Evolutionary conservation across 2,113 vertebrate genomes (phyloP).

Genomic region (Brachypodius melanocephalos): DNA sequence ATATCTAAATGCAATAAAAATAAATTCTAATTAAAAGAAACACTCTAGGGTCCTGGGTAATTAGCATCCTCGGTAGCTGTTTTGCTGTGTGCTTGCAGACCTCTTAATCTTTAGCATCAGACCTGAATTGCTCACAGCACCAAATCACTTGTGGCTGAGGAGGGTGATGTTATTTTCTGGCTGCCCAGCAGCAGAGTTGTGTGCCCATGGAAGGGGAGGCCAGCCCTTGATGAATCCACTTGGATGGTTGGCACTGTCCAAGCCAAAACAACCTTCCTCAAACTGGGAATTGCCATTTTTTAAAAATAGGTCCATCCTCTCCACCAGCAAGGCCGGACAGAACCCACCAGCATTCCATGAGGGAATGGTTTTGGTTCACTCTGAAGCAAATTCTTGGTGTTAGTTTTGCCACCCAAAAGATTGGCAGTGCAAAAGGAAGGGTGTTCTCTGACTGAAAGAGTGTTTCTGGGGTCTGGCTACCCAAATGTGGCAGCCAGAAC

Average conservation of each 20-base stretch:
- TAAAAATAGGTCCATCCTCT: not conserved
- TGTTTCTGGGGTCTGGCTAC: not conserved
- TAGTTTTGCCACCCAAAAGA: not conserved
- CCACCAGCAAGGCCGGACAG: not conserved
- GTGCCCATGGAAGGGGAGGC: not conserved
- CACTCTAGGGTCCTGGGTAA: not conserved
- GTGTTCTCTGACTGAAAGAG: accelerated
- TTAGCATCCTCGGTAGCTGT: not conserved
- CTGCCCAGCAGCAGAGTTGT: accelerated
- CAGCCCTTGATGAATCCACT: not conserved
- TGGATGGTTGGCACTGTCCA: not conserved
- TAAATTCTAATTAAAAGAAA: constrained; percentile 35
- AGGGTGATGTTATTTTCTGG: not conserved
- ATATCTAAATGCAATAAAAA: constrained; percentile 22
- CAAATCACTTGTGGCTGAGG: not conserved
- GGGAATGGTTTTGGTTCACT: not conserved
- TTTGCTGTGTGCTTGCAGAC: constrained; percentile 12
- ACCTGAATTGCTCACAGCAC: not conserved
- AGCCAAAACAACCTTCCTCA: not conserved
- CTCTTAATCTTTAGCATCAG: not conserved
- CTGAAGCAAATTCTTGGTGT: not conserved
- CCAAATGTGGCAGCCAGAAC: not conserved
- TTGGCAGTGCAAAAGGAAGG: not conserved
- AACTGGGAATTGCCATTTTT: not conserved
- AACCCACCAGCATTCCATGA: not conserved